Evolutionary conservation across 2,113 vertebrate species (phyloP), one percentile per base, ranked within the genome.

Genomic region (Vulpes vulpes): DNA sequence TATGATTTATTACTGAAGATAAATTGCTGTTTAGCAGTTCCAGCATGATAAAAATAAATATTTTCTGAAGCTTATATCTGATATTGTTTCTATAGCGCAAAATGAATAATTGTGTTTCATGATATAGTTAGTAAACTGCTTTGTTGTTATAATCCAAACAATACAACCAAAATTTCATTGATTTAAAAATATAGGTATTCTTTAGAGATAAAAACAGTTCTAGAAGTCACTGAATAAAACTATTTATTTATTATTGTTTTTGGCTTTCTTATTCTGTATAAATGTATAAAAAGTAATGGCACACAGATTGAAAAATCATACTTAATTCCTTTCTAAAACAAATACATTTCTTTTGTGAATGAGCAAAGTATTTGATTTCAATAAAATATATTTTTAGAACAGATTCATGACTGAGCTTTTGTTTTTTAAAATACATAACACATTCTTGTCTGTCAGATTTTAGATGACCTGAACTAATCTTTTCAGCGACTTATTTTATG

Each of bases 401-500:
- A 98, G 89, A 98, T 97, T 98, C 94, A 97, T 95, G 94, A 93
- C 95, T 96, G 94, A 90, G 22, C 12, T 96, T 27, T 73, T 98
- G 79, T 98, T 98, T 98, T 98, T 86, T 97, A 86, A 93, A 90
- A 89, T 96, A 64, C 95, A 73, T 97, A 96, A 85, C 62, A 96
- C 97, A 93, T 97, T 94, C 88, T 96, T 93, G 89, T 92, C 87
- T 98, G 97, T 97, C 94, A 97, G 14, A 95, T 98, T 89, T 98
- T 94, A 98, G 95, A 97, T 98, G 78, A 97, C 20, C 65, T 62
- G 20, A 98, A 97, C 32, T 94, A 76, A 96, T 96, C 96, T 95
- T 64, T 98, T 98, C 81, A 86, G 64, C 96, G 96, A 98, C 96
- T 97, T 98, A 96, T 97, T 97, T 90, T 98, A 88, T 96, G 89